These are phyloP conservation scores for Drosophila parvula DNA, from an alignment of 1,140 invertebrate species.

Conservation along the genomic window DNA sequence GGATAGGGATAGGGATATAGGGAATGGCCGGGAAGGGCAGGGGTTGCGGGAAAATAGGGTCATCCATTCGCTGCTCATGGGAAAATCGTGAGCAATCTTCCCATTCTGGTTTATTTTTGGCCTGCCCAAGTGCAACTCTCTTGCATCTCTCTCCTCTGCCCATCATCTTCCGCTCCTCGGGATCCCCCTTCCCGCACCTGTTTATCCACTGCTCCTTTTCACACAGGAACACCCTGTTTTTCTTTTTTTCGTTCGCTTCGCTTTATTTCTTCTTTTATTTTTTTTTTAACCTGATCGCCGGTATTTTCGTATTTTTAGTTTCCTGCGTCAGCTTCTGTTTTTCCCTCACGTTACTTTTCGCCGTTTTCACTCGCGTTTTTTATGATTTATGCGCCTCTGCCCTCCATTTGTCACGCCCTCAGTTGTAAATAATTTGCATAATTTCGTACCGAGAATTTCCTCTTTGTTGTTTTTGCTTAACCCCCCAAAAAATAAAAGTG, in stretches of 20 bases:
- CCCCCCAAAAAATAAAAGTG: slow-evolving; percentile 16
- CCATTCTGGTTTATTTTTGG: slow-evolving; percentile 50
- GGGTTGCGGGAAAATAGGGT: slow-evolving; percentile 62
- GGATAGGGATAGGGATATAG: slow-evolving; percentile 8
- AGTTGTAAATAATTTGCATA: slow-evolving; percentile 52
- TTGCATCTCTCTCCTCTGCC: slow-evolving; percentile 5
- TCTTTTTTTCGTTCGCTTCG: slow-evolving; percentile 5
- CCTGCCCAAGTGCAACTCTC: slow-evolving; percentile 38
- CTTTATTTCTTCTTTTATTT: slow-evolving; percentile 20
- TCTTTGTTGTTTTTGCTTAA: slow-evolving; percentile 2
- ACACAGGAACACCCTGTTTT: slow-evolving; percentile 59
- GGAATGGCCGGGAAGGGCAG: slow-evolving; percentile 7
- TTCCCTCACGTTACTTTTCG: slow-evolving; percentile 43
- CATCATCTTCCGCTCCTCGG: not conserved
- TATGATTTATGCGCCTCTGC: slow-evolving; percentile 65
- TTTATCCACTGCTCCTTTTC: slow-evolving; percentile 39
- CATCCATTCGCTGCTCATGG: slow-evolving; percentile 57
- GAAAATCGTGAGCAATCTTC: slow-evolving; percentile 39
- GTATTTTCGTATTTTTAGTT: slow-evolving; percentile 76
- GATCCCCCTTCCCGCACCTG: slow-evolving; percentile 54
- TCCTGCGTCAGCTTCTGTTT: slow-evolving; percentile 59
- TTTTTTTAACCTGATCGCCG: slow-evolving; percentile 57
- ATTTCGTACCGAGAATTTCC: slow-evolving; percentile 30
- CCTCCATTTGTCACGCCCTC: slow-evolving; percentile 43
- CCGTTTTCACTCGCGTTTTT: slow-evolving; percentile 32